These are phyloP conservation scores for Anolis apletophallus DNA, from an alignment of 2,797 vertebrate species.

Conservation along the genomic window DNA sequence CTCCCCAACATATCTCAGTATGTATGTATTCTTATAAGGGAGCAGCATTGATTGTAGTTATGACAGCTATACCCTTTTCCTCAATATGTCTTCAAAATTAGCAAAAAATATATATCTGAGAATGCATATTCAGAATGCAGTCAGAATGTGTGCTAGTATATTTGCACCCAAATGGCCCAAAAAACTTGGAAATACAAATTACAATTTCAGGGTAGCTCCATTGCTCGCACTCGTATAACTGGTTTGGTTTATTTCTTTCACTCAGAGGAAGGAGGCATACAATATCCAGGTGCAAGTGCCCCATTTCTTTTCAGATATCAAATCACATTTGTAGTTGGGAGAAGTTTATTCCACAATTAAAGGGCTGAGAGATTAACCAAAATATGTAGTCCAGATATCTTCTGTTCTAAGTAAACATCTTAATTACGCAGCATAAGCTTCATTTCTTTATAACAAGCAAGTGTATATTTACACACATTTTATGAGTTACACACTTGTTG, in stretches of 20 bases:
- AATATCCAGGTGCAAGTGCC: background rate
- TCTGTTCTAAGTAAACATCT: background rate
- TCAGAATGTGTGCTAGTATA: background rate
- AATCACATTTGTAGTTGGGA: background rate
- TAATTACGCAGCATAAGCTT: background rate
- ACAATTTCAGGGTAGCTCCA: background rate
- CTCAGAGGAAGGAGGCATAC: background rate
- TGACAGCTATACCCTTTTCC: background rate
- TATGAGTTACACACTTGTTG: background rate
- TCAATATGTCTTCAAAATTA: background rate
- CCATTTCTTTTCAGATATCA: background rate
- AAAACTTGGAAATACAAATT: background rate
- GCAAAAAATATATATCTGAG: background rate
- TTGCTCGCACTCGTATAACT: background rate
- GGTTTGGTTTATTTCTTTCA: background rate
- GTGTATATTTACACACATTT: background rate
- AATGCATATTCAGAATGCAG: background rate
- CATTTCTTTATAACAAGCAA: background rate
- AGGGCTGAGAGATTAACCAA: background rate
- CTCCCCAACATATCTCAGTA: background rate
- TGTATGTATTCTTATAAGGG: background rate
- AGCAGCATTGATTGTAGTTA: conserved; percentile 16
- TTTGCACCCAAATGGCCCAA: background rate
- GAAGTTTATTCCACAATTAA: background rate
- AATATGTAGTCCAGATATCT: background rate